A percentile compares a stretch with the other conserved stretches of the same genome.
Conservation (phyloP, 2,888 invertebrate species). For the Lydus trimaculatus region DNA sequence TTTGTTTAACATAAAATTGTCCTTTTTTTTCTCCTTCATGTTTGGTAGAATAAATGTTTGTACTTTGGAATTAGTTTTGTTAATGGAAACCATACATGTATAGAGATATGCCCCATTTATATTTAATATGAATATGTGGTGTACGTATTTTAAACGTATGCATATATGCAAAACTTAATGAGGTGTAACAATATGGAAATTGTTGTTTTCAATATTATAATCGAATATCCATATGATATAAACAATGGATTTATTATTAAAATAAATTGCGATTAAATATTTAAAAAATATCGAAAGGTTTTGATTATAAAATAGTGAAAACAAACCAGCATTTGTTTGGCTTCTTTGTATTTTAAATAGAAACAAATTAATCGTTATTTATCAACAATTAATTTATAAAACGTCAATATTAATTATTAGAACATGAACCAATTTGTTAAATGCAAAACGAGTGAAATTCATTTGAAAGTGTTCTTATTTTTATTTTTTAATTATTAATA, state of each 20-base stretch:
- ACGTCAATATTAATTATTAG: conserved; percentile 2
- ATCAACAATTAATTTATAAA: background rate
- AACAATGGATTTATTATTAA: background rate
- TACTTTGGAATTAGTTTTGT: background rate
- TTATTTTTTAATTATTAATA: too few species aligned
- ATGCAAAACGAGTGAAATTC: background rate
- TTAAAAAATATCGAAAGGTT: too few species aligned
- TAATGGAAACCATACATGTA: background rate
- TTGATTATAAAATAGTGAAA: background rate
- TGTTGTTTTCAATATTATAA: background rate
- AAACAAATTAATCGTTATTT: background rate
- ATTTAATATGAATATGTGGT: background rate
- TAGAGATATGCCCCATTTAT: background rate
- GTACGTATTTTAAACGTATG: background rate
- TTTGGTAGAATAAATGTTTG: background rate
- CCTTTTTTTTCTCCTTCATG: too few species aligned
- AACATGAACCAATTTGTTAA: background rate
- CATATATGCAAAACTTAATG: background rate
- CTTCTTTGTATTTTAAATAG: background rate
- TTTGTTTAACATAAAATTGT: background rate
- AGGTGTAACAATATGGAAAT: background rate
- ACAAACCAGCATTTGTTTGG: background rate
- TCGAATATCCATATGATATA: background rate
- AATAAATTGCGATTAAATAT: too few species aligned
- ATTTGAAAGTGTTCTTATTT: background rate